Percentiles rank a stretch among this genome's conserved stretches.
These are phyloP conservation scores for Dioctria linearis DNA, from an alignment of 2,888 invertebrate species.

Conservation along the genomic window DNA sequence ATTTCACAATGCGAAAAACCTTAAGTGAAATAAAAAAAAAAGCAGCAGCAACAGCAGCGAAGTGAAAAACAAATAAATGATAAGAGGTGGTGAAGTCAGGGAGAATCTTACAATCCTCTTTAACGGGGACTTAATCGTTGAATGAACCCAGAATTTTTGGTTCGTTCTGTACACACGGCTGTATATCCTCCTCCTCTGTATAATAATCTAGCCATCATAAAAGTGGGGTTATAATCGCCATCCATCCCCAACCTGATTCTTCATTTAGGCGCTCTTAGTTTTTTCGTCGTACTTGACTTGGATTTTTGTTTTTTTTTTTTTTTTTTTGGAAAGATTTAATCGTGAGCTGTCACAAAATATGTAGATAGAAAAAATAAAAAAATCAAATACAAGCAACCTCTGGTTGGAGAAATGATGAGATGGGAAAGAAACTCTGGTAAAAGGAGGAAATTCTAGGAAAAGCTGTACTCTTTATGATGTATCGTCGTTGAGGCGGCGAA, in stretches of 20 bases:
- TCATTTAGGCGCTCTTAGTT: not conserved
- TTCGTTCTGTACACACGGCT: not conserved
- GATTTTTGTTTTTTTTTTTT: not conserved
- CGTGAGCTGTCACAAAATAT: conserved; percentile 18
- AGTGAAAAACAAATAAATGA: conserved; percentile 2
- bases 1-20: not conserved
- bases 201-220: too few species aligned
- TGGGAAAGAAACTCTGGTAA: not conserved
- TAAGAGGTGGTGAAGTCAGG: conserved; percentile 2
- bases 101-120: conserved; percentile 8
- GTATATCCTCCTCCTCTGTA: too few species aligned
- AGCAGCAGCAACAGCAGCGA: not conserved
- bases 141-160: conserved; percentile 13
- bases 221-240: not conserved
- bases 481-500: not conserved
- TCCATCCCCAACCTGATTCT: not conserved
- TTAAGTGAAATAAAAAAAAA: not conserved
- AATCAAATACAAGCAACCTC: not conserved
- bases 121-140: conserved; percentile 14
- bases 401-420: not conserved
- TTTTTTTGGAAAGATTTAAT: conserved; percentile 11
- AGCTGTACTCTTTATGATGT: not conserved
- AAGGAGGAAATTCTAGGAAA: not conserved
- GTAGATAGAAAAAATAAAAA: not conserved
- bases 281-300: conserved; percentile 13